Base-by-base conservation (phyloP, 2,113 vertebrate species). In the Willisornis vidua region DNA sequence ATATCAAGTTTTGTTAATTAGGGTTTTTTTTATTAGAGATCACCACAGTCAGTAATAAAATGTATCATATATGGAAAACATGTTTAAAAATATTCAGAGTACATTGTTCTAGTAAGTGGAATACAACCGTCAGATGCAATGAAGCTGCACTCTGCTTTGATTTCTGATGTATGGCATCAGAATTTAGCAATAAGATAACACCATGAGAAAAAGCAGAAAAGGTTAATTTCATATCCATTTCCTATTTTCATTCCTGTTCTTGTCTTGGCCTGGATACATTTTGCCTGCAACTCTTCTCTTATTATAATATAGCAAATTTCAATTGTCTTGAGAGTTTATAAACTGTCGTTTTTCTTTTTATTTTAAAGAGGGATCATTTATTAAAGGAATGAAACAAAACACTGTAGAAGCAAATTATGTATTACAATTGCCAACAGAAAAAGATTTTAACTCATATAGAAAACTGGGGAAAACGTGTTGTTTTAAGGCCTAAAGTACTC, bases 291-390 rank as follows among this genome's bases (percentile, higher is more conserved):
- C 84, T 94, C 37, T 75, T 23, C 49, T 90, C 33, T 94, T 55
- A 72, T 74, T 94, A 70, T 33, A 82, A 5, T 51, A 22, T 63
- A 62, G 35, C 17, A 26, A 14, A 48, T 95, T 81, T 82, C 18
- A 95, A 68, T 73, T 94, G 26, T 43, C 51, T 55, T 31, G 18
- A 89, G 46, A 95, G 63, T 67, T 75, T 62, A 93, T 83, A 93
- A 96, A 91, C 65, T 74, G 7, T 24, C 22, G 73, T 72, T 76
- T 81, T 80, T 87, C 16, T 49, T 87, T 81, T 66, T 4, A 76
- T 91, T 97, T 85, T 89, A 82, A 41, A 90, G 13, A 55, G 29
- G 13, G 55, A 81, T 70, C 8, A n/a, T 59, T 96, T 93, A 87
- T 90, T 71, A 90, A 96, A 81, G 19, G 85, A 74, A 87, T 84